These are phyloP conservation scores for Frankliniella intonsa DNA, from an alignment of 2,888 invertebrate genomes.

Conservation along the genomic window DNA sequence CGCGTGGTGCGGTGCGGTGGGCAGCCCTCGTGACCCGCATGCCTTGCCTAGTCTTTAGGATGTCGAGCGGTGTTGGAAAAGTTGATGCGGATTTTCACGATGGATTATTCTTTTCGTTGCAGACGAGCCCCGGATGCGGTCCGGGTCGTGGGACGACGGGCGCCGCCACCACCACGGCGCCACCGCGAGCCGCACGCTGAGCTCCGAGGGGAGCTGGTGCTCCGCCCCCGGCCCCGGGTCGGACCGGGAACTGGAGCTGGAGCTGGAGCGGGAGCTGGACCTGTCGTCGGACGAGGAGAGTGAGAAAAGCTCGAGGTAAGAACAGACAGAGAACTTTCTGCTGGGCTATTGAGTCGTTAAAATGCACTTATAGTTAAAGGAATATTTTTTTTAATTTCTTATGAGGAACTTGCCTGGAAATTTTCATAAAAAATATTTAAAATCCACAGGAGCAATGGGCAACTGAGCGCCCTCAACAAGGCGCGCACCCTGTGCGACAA, in stretches of 20 bases:
- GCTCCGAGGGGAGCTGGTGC: slow-evolving; percentile 62
- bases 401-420: too few relatives aligned
- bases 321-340: too few relatives aligned
- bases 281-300: slow-evolving; percentile 62
- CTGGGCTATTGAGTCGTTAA: too few relatives aligned
- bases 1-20: not conserved
- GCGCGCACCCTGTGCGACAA: slow-evolving; percentile 79
- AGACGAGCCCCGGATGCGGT: slow-evolving; percentile 63
- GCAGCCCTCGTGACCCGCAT: not conserved
- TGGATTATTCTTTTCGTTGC: slow-evolving; percentile 41
- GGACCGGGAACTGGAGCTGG: slow-evolving; percentile 44
- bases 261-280: slow-evolving; percentile 59
- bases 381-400: too few relatives aligned
- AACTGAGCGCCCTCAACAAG: slow-evolving; percentile 72
- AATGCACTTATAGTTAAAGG: too few relatives aligned
- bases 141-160: slow-evolving; percentile 43
- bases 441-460: slow-evolving; percentile 62
- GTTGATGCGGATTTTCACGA: not conserved
- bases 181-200: slow-evolving; percentile 43
- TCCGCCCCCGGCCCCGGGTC: slow-evolving; percentile 45
- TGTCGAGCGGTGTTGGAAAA: not conserved
- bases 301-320: slow-evolving; percentile 48
- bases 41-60: not conserved
- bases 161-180: slow-evolving; percentile 49
- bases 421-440: too few relatives aligned